Percentiles rank a stretch among this genome's conserved stretches.
These are phyloP conservation scores for Prorops nasuta DNA, from an alignment of 1,140 invertebrate species.

Conservation along the genomic window DNA sequence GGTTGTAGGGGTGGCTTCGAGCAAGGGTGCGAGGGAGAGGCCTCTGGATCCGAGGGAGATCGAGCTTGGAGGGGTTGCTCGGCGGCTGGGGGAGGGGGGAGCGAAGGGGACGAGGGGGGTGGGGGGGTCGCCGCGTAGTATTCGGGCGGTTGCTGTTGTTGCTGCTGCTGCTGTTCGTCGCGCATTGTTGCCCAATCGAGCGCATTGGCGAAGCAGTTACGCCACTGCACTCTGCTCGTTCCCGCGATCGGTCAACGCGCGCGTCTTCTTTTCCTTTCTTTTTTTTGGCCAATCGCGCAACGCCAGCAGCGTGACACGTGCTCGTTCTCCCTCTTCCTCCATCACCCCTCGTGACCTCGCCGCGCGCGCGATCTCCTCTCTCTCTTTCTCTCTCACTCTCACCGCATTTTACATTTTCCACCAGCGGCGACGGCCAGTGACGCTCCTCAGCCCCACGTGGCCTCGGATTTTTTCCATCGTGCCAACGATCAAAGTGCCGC, in stretches of 20 bases:
- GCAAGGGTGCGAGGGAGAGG: conserved; percentile 38
- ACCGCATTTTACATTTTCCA: no score
- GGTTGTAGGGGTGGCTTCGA: conserved; percentile 24
- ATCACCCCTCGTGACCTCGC: no score
- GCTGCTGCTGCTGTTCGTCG: conserved; percentile 20
- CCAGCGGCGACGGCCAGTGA: no score
- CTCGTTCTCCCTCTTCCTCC: conserved; percentile 7
- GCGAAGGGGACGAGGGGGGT: not conserved
- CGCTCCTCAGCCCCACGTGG: no score
- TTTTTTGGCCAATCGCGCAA: conserved; percentile 11
- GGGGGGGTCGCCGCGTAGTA: conserved; percentile 26
- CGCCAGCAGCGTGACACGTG: conserved; percentile 13
- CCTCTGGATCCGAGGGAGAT: conserved; percentile 10
- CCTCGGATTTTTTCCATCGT: no score
- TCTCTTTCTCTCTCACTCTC: no score
- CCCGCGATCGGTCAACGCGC: conserved; percentile 17
- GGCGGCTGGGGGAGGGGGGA: conserved; percentile 4
- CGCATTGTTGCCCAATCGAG: conserved; percentile 41
- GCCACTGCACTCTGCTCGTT: no score
- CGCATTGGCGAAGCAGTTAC: conserved; percentile 32
- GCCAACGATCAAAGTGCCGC: no score
- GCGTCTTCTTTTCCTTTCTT: conserved; percentile 1
- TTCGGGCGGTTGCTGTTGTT: conserved; percentile 31
- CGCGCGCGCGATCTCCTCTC: no score
- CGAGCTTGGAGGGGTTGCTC: conserved; percentile 4